Evolutionary conservation across 2,888 invertebrate species (phyloP).

Genomic region (Campaea margaritaria): DNA sequence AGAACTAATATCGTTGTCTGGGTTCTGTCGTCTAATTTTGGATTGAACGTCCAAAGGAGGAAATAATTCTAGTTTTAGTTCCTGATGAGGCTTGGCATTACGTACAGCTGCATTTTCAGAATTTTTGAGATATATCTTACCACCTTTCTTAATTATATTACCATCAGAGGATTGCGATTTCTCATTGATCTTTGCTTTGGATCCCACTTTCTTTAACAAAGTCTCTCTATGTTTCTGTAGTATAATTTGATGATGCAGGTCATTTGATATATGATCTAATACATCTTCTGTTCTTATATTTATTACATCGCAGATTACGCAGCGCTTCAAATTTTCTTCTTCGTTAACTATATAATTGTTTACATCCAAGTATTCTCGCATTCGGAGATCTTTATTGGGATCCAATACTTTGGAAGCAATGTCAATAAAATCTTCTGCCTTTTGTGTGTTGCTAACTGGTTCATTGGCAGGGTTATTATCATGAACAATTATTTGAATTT

Average conservation of each 20-base stretch:
- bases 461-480: background rate
- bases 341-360: conserved; percentile 1
- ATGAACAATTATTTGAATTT: background rate
- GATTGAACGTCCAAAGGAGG: conserved; percentile 1
- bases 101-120: background rate
- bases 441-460: background rate
- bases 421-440: background rate
- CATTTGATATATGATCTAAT: background rate
- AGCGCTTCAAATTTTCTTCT: background rate
- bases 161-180: background rate
- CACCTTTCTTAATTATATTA: background rate
- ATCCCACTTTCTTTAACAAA: background rate
- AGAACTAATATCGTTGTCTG: background rate
- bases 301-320: background rate
- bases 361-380: background rate
- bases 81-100: background rate
- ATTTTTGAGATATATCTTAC: background rate
- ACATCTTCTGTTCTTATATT: background rate
- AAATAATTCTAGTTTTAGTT: background rate
- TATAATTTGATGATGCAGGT: conserved; percentile 1
- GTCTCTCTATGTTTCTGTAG: conserved; percentile 2
- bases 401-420: background rate
- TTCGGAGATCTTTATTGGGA: background rate
- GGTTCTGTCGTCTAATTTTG: background rate
- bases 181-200: background rate